Evolutionary conservation across 1,140 invertebrate species (phyloP).

Genomic region (Plodia interpunctella): DNA sequence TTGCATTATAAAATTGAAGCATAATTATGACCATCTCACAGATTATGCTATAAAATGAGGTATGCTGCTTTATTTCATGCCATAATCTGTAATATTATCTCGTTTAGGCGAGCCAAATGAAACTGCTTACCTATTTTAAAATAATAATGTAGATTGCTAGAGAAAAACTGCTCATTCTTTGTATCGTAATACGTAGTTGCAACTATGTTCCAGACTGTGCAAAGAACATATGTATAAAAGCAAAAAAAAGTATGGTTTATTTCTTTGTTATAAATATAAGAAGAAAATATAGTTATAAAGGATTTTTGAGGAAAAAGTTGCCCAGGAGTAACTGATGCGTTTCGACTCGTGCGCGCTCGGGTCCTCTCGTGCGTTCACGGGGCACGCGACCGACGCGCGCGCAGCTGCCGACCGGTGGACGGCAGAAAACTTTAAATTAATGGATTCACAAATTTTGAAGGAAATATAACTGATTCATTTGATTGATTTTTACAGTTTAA

Average conservation of each 20-base stretch:
- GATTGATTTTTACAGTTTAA: not conserved
- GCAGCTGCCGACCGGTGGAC: conserved; percentile 35
- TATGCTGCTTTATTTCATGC: conserved; percentile 1
- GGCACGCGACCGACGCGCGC: conserved; percentile 62
- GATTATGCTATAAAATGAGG: not conserved
- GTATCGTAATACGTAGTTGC: too few species aligned
- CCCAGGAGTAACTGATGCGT: conserved; percentile 15
- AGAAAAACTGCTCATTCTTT: not conserved
- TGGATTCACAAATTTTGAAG: conserved; percentile 5
- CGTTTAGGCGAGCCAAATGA: not conserved
- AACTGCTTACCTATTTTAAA: not conserved
- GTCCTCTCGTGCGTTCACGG: conserved; percentile 33
- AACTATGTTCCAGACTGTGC: too few species aligned
- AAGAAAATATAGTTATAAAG: too few species aligned
- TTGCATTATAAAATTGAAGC: not conserved
- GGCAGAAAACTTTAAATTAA: conserved; percentile 11
- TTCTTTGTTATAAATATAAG: too few species aligned
- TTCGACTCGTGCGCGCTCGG: conserved; percentile 41
- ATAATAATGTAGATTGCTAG: not conserved
- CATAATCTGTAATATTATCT: conserved; percentile 6
- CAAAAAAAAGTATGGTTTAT: too few species aligned
- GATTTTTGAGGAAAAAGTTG: conserved; percentile 7
- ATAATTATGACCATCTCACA: not conserved
- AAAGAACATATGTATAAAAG: too few species aligned
- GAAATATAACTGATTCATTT: not conserved